Conservation (phyloP, 2,113 vertebrate genomes). For the Xiphorhynchus elegans region DNA sequence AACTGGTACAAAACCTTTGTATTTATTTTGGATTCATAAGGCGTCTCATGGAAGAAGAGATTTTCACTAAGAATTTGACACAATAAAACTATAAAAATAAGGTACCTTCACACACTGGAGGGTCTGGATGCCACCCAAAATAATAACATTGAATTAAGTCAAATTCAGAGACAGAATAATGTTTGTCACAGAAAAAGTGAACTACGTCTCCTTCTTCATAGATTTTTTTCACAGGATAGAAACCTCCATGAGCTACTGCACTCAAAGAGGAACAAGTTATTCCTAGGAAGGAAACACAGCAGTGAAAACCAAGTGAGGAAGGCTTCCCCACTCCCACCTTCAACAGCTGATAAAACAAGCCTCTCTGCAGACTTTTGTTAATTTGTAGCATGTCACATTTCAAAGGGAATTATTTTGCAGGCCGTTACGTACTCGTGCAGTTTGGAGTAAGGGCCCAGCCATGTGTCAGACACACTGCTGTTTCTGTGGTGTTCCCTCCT, state of each 20-base stretch:
- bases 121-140: slow-evolving; percentile 79
- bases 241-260: slow-evolving; percentile 69
- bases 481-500: slow-evolving; percentile 1
- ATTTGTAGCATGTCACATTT: neutral
- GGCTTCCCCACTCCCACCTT: neutral
- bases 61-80: neutral
- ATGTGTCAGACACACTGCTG: neutral
- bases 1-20: neutral
- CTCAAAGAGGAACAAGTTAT: slow-evolving; percentile 61
- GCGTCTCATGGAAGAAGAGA: neutral
- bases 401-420: neutral
- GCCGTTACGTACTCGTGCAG: slow-evolving; percentile 71
- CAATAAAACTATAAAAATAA: neutral
- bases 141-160: slow-evolving; percentile 81
- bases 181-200: slow-evolving; percentile 77
- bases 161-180: slow-evolving; percentile 72
- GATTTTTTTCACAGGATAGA: slow-evolving; percentile 68
- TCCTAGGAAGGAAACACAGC: slow-evolving; percentile 57
- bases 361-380: neutral
- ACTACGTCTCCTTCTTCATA: slow-evolving; percentile 81
- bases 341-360: neutral
- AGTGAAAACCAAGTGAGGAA: neutral
- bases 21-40: neutral
- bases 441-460: slow-evolving; percentile 70
- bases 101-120: slow-evolving; percentile 81